Percentiles rank a stretch among this genome's conserved stretches.
These are phyloP conservation scores for Taxidea taxus DNA, from an alignment of 2,113 vertebrate genomes.

Conservation along the genomic window DNA sequence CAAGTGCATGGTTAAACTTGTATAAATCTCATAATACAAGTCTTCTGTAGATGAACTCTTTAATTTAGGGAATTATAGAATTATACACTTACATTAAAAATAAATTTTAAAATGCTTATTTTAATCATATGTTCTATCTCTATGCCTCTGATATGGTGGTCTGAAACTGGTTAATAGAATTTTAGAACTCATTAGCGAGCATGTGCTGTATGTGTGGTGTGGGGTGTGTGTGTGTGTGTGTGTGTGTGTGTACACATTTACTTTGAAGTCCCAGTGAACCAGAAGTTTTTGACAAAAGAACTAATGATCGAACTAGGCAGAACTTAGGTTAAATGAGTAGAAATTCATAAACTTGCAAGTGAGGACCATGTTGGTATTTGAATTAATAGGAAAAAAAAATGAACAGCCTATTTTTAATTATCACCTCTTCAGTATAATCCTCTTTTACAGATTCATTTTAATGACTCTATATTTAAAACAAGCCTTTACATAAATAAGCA, in stretches of 20 bases:
- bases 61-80: not conserved
- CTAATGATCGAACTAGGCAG: conserved; percentile 57
- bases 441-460: conserved; percentile 66
- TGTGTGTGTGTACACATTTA: not conserved
- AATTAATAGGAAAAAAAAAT: conserved; percentile 66
- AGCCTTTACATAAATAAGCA: conserved; percentile 69
- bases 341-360: conserved; percentile 80
- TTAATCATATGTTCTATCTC: not conserved
- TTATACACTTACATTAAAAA: not conserved
- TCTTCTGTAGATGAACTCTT: not conserved
- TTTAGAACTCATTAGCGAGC: not conserved
- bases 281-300: conserved; percentile 57
- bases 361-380: not conserved
- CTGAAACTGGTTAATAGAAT: not conserved
- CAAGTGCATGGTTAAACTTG: not conserved
- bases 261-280: not conserved
- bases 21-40: not conserved
- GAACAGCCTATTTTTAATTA: conserved; percentile 73
- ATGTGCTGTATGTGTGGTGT: not conserved
- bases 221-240: not conserved
- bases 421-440: conserved; percentile 65
- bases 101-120: not conserved
- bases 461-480: conserved; percentile 69
- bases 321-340: conserved; percentile 73
- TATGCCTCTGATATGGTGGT: not conserved